A percentile compares a stretch with the other conserved stretches of the same genome.
phyloP scores from a whole-genome alignment of 1,140 invertebrate genomes.

The Drosophila erecta region DNA sequence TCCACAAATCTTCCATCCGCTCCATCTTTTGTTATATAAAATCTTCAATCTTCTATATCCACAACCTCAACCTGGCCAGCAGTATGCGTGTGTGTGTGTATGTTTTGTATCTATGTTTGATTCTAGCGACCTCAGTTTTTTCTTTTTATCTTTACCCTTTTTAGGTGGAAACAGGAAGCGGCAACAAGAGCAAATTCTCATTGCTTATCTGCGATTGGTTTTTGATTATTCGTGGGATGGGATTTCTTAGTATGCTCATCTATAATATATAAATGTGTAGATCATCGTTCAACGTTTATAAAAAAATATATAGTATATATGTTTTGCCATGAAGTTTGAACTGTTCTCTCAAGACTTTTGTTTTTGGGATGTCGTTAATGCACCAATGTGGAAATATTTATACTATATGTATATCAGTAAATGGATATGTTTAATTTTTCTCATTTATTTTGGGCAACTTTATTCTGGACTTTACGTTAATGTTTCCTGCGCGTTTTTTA shows the following conservation, averaged over 20 bases:
- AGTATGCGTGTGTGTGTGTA: slow-evolving; percentile 46
- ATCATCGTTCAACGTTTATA: slow-evolving; percentile 28
- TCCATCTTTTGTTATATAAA: slow-evolving; percentile 13
- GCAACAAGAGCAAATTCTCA: slow-evolving; percentile 35
- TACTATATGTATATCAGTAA: slow-evolving; percentile 27
- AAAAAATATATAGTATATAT: slow-evolving; percentile 31
- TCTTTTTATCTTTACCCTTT: background rate
- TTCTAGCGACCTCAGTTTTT: slow-evolving; percentile 7
- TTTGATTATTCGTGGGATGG: slow-evolving; percentile 13
- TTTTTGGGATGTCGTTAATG: slow-evolving; percentile 16
- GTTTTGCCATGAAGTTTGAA: slow-evolving; percentile 32
- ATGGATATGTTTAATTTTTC: slow-evolving; percentile 39
- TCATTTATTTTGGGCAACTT: background rate
- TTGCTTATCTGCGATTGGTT: slow-evolving; percentile 28
- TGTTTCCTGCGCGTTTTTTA: background rate
- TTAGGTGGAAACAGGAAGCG: slow-evolving; percentile 47
- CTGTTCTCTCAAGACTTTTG: slow-evolving; percentile 16
- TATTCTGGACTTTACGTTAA: slow-evolving; percentile 6
- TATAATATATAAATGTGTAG: slow-evolving; percentile 28
- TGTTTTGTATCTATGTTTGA: slow-evolving; percentile 25
- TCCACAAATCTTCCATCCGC: background rate
- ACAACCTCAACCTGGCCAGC: slow-evolving; percentile 51
- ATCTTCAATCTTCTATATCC: slow-evolving; percentile 31
- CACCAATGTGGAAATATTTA: slow-evolving; percentile 25
- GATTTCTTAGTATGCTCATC: slow-evolving; percentile 19